These are phyloP conservation scores for Adelognathus sp. DNA, from an alignment of 2,888 invertebrate genomes.

Conservation along the genomic window DNA sequence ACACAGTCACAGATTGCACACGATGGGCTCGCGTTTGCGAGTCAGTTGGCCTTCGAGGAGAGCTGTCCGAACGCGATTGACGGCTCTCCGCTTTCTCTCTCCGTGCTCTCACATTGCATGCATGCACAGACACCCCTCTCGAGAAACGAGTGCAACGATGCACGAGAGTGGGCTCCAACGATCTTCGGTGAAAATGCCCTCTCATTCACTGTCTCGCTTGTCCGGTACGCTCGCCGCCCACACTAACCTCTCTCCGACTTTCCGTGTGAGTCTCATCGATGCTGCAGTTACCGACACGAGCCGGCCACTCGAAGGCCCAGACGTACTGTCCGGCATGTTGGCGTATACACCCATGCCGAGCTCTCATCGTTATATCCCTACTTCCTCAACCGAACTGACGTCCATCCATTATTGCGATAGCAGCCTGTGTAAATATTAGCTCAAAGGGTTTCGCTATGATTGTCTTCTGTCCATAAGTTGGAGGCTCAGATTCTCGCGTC, in stretches of 20 bases:
- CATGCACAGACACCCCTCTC: background rate
- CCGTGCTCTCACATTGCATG: background rate
- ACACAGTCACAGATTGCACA: slow-evolving; percentile 24
- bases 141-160: slow-evolving; percentile 38
- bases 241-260: slow-evolving; percentile 20
- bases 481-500: slow-evolving; percentile 25
- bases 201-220: slow-evolving; percentile 38
- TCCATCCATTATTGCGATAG: slow-evolving; percentile 77
- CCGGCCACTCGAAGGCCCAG: slow-evolving; percentile 13
- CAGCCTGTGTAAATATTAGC: slow-evolving; percentile 77
- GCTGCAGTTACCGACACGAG: slow-evolving; percentile 22
- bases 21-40: background rate
- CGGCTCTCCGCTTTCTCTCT: slow-evolving; percentile 37
- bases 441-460: slow-evolving; percentile 77
- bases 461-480: slow-evolving; percentile 71
- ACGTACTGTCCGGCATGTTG: background rate
- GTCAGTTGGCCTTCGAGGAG: slow-evolving; percentile 41
- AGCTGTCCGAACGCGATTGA: slow-evolving; percentile 58
- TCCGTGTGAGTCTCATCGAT: background rate
- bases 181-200: slow-evolving; percentile 50
- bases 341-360: slow-evolving; percentile 31
- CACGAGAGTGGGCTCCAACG: slow-evolving; percentile 32
- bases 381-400: slow-evolving; percentile 60
- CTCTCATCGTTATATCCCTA: slow-evolving; percentile 70
- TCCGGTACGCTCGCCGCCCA: slow-evolving; percentile 39